Evolutionary conservation across 2,113 vertebrate genomes (phyloP).

Genomic region (Caranx ignobilis): DNA sequence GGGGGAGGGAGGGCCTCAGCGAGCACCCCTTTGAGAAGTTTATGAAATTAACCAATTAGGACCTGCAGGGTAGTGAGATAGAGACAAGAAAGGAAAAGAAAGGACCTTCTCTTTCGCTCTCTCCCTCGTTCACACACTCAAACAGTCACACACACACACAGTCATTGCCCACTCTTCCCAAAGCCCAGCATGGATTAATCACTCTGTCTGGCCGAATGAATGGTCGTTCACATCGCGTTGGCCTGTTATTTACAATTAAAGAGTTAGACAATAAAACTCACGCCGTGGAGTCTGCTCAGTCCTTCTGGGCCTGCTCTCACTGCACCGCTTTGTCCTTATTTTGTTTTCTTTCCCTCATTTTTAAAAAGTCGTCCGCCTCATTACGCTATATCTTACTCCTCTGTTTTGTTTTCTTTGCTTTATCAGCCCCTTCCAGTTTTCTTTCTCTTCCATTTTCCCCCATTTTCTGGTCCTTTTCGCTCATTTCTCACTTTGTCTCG

Average conservation of each 20-base stretch:
- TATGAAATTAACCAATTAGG: conserved; percentile 86
- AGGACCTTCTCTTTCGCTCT: conserved; percentile 53
- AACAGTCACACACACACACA: conserved; percentile 34
- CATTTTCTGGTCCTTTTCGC: neutral
- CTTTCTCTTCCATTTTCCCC: neutral
- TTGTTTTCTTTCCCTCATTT: conserved; percentile 4
- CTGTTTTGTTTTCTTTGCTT: neutral
- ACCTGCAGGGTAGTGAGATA: conserved; percentile 66
- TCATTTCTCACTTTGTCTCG: neutral
- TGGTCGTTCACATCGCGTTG: conserved; percentile 76
- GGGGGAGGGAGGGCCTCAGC: conserved; percentile 29
- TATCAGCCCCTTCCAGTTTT: neutral
- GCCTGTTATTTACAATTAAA: conserved; percentile 82
- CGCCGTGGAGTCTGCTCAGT: conserved; percentile 72
- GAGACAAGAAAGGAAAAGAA: conserved; percentile 66
- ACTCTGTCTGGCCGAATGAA: conserved; percentile 82
- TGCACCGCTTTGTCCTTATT: conserved; percentile 17
- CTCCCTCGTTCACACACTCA: conserved; percentile 5
- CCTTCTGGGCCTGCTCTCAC: conserved; percentile 39
- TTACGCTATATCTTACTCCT: conserved; percentile 3
- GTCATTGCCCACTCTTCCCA: conserved; percentile 52
- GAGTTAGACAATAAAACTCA: conserved; percentile 81
- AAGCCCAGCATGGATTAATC: conserved; percentile 83
- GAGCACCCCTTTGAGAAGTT: conserved; percentile 66
- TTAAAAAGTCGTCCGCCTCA: neutral